A percentile compares a stretch with the other conserved stretches of the same genome.
phyloP scores from a whole-genome alignment of 2,113 vertebrate species.

The Octodon degus region DNA sequence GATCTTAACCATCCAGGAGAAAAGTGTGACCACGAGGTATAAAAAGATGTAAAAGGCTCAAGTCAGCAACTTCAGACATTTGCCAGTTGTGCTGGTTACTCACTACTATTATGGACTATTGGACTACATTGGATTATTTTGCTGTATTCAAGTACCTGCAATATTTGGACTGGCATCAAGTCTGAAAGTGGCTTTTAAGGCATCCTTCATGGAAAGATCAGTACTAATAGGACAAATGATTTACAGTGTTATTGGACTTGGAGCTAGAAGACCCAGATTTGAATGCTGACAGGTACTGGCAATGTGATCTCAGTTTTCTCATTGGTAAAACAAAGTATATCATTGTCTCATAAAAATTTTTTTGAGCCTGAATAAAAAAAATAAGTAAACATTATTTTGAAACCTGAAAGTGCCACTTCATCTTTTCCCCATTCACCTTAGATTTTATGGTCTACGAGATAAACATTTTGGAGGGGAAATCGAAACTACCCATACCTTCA shows the following conservation, averaged over 20 bases:
- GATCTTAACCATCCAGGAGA: too few species aligned
- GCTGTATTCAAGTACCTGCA: too few species aligned
- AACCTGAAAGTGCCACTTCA: background rate
- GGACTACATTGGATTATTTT: too few species aligned
- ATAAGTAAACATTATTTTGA: slow-evolving; percentile 39
- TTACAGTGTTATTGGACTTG: background rate
- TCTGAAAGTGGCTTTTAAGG: slow-evolving; percentile 7
- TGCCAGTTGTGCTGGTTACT: too few species aligned
- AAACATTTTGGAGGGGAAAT: background rate
- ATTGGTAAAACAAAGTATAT: background rate
- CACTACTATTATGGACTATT: too few species aligned
- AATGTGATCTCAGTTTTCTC: background rate
- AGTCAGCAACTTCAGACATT: too few species aligned
- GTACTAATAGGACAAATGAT: background rate
- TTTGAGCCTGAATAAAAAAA: background rate
- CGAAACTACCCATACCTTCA: background rate
- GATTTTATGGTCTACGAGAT: background rate
- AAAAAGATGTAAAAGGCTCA: too few species aligned
- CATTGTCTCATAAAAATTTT: background rate
- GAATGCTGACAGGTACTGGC: background rate
- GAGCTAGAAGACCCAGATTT: background rate
- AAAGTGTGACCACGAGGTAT: too few species aligned
- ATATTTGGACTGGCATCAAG: background rate
- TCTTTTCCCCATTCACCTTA: background rate
- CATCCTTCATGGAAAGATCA: slow-evolving; percentile 22